These are phyloP conservation scores for Perca fluviatilis DNA, from an alignment of 2,113 vertebrate genomes.

Conservation along the genomic window DNA sequence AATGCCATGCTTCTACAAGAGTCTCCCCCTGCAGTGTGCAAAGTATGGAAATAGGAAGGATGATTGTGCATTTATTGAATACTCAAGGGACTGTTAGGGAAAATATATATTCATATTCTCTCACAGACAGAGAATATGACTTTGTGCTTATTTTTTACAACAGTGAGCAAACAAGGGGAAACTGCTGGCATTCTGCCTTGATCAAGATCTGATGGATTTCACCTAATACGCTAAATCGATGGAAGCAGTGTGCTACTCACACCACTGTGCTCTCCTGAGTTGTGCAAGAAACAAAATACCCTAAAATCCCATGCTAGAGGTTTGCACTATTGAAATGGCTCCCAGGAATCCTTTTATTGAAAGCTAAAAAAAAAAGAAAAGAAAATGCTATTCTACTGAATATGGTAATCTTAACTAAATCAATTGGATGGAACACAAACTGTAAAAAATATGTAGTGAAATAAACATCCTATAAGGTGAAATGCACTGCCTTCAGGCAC, in stretches of 20 bases:
- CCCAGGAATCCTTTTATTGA: not conserved
- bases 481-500: not conserved
- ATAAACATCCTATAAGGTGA: not conserved
- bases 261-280: not conserved
- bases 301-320: not conserved
- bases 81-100: not conserved
- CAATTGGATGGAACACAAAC: not conserved
- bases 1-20: not conserved
- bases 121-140: no score
- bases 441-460: not conserved
- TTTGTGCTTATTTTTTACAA: constrained; percentile 51
- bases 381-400: not conserved
- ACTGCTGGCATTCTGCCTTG: constrained; percentile 23
- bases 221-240: constrained; percentile 50
- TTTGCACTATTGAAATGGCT: not conserved
- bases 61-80: constrained; percentile 23
- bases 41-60: constrained; percentile 3
- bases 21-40: not conserved
- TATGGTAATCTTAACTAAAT: not conserved
- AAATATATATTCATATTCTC: constrained; percentile 22
- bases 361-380: not conserved
- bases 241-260: not conserved
- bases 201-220: constrained; percentile 32
- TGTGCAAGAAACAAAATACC: constrained; percentile 5
- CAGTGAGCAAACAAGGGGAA: constrained; percentile 34